phyloP scores from a whole-genome alignment of 2,888 invertebrate species.

The Aleiodes testaceus region DNA sequence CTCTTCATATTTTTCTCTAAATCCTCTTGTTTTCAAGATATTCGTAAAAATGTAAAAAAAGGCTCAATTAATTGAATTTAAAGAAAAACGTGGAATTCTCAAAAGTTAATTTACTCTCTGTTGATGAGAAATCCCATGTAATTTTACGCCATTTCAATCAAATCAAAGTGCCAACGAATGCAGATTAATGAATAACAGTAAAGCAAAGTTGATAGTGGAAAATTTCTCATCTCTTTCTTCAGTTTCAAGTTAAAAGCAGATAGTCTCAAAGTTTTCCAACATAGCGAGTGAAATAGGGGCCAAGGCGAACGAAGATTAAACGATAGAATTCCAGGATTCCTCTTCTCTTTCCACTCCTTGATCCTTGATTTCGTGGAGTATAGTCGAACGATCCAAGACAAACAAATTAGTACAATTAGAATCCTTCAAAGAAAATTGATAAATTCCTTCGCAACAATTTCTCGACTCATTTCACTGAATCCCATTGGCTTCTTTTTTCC shows the following conservation, averaged over 20 bases:
- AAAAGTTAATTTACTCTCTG: conserved; percentile 20
- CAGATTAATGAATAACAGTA: conserved; percentile 43
- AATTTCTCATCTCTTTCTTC: conserved; percentile 49
- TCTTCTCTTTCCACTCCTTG: conserved; percentile 47
- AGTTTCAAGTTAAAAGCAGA: conserved; percentile 26
- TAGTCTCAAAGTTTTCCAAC: conserved; percentile 4
- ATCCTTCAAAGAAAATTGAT: conserved; percentile 73
- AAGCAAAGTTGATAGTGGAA: conserved; percentile 5
- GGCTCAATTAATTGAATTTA: too few relatives aligned
- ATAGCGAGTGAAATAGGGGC: conserved; percentile 27
- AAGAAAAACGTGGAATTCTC: background rate
- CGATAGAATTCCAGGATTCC: conserved; percentile 66
- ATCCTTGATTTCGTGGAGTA: conserved; percentile 46
- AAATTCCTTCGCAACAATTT: conserved; percentile 73
- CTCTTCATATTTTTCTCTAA: background rate
- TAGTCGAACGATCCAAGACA: conserved; percentile 57
- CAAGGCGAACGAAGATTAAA: conserved; percentile 65
- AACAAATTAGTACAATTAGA: conserved; percentile 74
- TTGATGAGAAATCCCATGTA: conserved; percentile 36
- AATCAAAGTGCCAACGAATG: conserved; percentile 33
- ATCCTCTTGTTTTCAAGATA: background rate
- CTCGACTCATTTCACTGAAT: conserved; percentile 71
- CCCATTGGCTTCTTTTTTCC: conserved; percentile 40
- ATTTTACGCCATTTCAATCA: conserved; percentile 43
- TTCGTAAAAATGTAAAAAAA: too few relatives aligned